phyloP scores from a whole-genome alignment of 2,797 vertebrate genomes.

The Graptemys geographica region DNA sequence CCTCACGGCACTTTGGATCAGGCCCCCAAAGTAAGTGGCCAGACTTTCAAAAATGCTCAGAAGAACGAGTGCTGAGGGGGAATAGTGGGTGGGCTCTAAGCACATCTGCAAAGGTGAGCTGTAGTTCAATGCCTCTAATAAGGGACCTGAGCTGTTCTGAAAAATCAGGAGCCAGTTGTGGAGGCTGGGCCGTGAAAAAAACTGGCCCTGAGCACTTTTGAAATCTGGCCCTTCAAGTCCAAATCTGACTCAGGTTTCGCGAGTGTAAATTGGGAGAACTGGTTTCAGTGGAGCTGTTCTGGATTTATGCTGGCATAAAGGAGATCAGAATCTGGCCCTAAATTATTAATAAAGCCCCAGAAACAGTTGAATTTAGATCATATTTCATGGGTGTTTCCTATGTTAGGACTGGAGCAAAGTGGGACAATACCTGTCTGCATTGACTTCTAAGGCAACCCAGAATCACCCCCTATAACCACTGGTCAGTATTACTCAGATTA shows the following conservation, averaged over 20 bases:
- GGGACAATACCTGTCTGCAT: background rate
- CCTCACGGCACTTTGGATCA: no score
- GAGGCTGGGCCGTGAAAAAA: background rate
- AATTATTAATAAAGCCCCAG: background rate
- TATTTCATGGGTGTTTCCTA: no score
- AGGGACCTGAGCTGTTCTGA: no score
- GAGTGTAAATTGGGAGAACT: background rate
- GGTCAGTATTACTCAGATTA: background rate
- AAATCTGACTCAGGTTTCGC: background rate
- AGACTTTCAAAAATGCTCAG: no score
- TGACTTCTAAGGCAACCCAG: background rate
- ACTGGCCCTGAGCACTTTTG: background rate
- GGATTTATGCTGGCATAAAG: background rate
- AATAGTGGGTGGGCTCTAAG: background rate
- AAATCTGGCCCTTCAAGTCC: no score
- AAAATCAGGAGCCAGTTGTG: no score
- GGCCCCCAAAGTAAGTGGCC: no score
- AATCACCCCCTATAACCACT: background rate
- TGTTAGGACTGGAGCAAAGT: background rate
- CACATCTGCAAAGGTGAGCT: no score
- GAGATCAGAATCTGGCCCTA: background rate
- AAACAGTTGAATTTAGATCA: background rate
- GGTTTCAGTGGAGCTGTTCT: background rate
- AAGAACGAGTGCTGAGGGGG: background rate
- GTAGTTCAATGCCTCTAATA: no score